Evolutionary conservation across 2,888 invertebrate genomes (phyloP).

Genomic region (Caenorhabditis afra): DNA sequence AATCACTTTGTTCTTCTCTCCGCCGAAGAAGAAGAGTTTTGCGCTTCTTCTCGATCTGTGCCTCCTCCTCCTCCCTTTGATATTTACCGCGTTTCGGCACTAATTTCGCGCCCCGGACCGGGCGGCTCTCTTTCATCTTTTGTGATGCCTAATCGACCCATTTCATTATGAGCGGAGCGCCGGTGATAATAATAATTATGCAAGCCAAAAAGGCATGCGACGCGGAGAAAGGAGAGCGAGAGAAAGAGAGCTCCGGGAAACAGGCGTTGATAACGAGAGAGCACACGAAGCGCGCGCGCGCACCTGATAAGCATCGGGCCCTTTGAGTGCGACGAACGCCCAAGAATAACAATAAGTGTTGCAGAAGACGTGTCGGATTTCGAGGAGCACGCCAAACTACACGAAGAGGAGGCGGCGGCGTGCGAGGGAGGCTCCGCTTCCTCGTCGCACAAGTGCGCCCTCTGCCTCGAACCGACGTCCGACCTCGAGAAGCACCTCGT

Average conservation of each 20-base stretch:
- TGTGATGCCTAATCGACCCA: conserved; percentile 30
- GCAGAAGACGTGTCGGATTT: conserved; percentile 68
- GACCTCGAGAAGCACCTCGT: conserved; percentile 66
- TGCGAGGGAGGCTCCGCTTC: conserved; percentile 31
- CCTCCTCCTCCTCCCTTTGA: conserved; percentile 31
- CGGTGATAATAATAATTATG: conserved; percentile 29
- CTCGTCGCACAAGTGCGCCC: conserved; percentile 60
- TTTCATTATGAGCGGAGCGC: conserved; percentile 24
- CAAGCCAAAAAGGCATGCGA: conserved; percentile 1
- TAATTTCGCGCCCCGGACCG: conserved; percentile 42
- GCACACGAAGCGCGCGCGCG: neutral
- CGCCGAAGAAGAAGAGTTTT: neutral
- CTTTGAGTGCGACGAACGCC: conserved; percentile 21
- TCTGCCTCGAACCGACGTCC: conserved; percentile 62
- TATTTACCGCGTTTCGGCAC: conserved; percentile 38
- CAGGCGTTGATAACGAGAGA: conserved; percentile 8
- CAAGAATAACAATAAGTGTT: conserved; percentile 34
- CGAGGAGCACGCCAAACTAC: conserved; percentile 68
- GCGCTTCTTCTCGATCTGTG: conserved; percentile 25
- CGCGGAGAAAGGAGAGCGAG: conserved; percentile 1
- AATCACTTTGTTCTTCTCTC: conserved; percentile 10
- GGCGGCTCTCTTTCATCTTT: conserved; percentile 43
- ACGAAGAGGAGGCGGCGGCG: conserved; percentile 61
- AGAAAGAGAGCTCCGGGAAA: conserved; percentile 5
- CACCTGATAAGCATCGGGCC: conserved; percentile 15